Evolutionary conservation across 2,797 vertebrate species (phyloP), one percentile per base, ranked within the genome.

Genomic region (Platyrinchus mystaceus): DNA sequence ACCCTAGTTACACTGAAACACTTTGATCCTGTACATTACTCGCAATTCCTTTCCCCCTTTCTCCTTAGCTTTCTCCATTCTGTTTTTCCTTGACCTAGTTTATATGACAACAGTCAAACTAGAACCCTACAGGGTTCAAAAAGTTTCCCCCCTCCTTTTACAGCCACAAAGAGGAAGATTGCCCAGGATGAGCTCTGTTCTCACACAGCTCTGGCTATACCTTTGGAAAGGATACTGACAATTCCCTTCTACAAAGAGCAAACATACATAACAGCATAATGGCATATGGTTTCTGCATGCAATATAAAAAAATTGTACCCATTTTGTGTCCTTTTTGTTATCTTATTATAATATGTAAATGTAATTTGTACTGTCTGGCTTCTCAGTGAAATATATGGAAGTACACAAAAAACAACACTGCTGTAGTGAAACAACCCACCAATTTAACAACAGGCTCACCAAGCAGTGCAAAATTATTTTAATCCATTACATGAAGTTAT

Each of bases 401-500:
- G 69, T 36, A 41, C 20, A 55, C 8, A 44, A 18, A 56, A n/a
- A 93, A 26, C 17, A 59, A 9, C 50, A 50, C 6, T 82, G 7
- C 32, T 13, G 13, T 7, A 88, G 28, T 69, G 70, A 96, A 75
- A 85, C 27, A 71, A 76, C 53, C 6, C 8, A 86, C 19, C 46
- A 62, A 50, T 80, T 89, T 87, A 94, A 63, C 62, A 58, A 22
- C 5, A 53, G 59, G 5, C 44, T 84, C 50, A 82, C 24, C 4
- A 4, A 92, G 5, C 37, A 66, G 46, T 62, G 24, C 18, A 58
- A 83, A 95, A 86, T 58, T 93, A 92, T 64, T 84, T 49, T 88
- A 94, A 95, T 91, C 36, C 17, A 64, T 94, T 88, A 59, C 3
- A 6, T 87, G 17, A 70, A 92, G 74, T 36, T 93, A 81, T 80